Evolutionary conservation across 2,113 vertebrate species (phyloP), one percentile per base, ranked within the genome.

Genomic region (Odontesthes bonariensis): DNA sequence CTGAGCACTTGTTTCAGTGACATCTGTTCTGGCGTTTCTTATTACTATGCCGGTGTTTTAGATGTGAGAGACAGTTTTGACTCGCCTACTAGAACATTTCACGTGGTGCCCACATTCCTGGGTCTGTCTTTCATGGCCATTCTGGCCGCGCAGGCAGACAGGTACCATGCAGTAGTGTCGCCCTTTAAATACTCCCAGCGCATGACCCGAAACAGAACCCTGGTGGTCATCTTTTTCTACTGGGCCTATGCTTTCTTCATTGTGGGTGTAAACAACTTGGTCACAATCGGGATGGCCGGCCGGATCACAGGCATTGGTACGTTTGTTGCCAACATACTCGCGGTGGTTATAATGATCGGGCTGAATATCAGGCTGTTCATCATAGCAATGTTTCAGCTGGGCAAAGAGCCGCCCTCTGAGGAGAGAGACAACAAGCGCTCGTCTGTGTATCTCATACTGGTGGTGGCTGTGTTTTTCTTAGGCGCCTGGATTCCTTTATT

Each of bases 1-100:
- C 74, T 95, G 65, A 95, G 94, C 82, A 94, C 94, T 19, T 94
- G 94, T 69, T 11, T 92, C 61, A 94, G 94, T 56, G 94, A 95
- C 90, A 73, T 93, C 47, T 94, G 95, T 70, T 83, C 91, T 0
- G 94, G 94, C 1, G 87, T 92, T 20, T 92, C 93, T 0, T 95
- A 94, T 70, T 95, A 94, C 65, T 94, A 95, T 54, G 88, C 81
- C 0, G 93, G 93, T 0, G 87, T 91, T 17, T 56, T 95, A 1
- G 88, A 95, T 33, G 93, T 94, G 31, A 81, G 59, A 38, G 94
- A 95, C 10, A 58, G 0, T 52, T 76, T 69, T n/a, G 72, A 72
- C 6, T 93, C 92, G 4, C 92, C 93, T 0, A 94, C 82, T 0
- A 75, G 85, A 59, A 95, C 94, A 1, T 90, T 75, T 23, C 89